Evolutionary conservation across 53 echinoderm and acorn worm species (phyloP).

Genomic region (Echinometra lucunter): DNA sequence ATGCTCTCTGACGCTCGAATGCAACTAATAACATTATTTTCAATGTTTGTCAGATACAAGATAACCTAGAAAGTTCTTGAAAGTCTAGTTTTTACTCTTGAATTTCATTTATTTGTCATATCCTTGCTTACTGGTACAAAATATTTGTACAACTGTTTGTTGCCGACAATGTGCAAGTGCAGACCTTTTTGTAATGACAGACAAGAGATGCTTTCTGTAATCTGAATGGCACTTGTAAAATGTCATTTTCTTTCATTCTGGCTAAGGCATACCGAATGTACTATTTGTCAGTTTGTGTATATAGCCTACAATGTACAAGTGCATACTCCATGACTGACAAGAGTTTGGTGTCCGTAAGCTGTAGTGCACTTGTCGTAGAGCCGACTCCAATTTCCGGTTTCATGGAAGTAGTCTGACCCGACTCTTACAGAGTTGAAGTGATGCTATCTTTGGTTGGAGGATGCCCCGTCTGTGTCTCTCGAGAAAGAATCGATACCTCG

Average conservation of each 20-base stretch:
- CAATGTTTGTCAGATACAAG: no score
- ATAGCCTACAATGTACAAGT: not conserved
- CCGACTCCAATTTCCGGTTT: constrained; percentile 19
- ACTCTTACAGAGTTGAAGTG: not conserved
- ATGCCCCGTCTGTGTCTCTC: not conserved
- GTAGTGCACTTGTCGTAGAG: not conserved
- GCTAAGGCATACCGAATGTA: not conserved
- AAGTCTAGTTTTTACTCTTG: no score
- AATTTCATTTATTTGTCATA: no score
- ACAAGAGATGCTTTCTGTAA: no score
- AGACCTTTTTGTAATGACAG: no score
- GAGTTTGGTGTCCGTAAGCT: not conserved
- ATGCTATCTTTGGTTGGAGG: not conserved
- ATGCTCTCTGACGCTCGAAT: no score
- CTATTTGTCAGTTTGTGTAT: no score
- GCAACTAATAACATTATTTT: no score
- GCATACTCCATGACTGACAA: not conserved
- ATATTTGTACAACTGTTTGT: no score
- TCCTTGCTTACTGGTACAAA: no score
- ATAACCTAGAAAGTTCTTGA: no score
- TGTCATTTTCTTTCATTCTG: not conserved
- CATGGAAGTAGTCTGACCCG: constrained; percentile 7
- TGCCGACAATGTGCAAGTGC: no score
- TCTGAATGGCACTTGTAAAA: not conserved
- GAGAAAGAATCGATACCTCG: not conserved